These are phyloP conservation scores for Hypocryptadius cinnamomeus DNA, from an alignment of 2,113 vertebrate species.

Conservation along the genomic window DNA sequence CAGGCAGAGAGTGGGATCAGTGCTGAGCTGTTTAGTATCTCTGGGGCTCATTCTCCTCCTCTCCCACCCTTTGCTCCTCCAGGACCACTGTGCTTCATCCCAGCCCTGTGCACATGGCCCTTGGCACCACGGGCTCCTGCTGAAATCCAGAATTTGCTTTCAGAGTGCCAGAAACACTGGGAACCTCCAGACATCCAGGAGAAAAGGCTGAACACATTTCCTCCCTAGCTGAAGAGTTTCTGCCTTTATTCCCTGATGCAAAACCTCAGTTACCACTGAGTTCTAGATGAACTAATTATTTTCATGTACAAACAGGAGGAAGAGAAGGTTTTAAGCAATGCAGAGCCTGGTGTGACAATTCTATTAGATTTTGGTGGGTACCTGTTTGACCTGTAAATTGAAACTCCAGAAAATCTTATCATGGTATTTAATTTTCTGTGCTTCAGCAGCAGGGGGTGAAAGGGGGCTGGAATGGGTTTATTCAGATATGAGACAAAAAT, in stretches of 20 bases:
- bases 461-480: neutral
- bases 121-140: neutral
- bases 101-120: neutral
- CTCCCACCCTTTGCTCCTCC: neutral
- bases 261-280: neutral
- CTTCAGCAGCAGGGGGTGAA: neutral
- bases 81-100: fast-evolving
- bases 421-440: neutral
- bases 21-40: fast-evolving
- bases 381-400: constrained; percentile 56
- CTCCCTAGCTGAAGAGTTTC: neutral
- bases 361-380: neutral
- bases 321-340: neutral
- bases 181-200: neutral
- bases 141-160: neutral
- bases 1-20: neutral
- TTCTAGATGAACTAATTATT: constrained; percentile 14
- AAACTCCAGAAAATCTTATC: constrained; percentile 5
- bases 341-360: constrained; percentile 18
- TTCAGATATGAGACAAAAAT: neutral
- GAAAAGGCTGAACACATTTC: neutral
- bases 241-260: neutral
- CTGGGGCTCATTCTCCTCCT: neutral
- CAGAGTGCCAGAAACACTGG: neutral
- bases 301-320: neutral